Evolutionary conservation across 2,888 invertebrate species (phyloP), one percentile per base, ranked within the genome.

Genomic region (Lepidochrysops patricia): DNA sequence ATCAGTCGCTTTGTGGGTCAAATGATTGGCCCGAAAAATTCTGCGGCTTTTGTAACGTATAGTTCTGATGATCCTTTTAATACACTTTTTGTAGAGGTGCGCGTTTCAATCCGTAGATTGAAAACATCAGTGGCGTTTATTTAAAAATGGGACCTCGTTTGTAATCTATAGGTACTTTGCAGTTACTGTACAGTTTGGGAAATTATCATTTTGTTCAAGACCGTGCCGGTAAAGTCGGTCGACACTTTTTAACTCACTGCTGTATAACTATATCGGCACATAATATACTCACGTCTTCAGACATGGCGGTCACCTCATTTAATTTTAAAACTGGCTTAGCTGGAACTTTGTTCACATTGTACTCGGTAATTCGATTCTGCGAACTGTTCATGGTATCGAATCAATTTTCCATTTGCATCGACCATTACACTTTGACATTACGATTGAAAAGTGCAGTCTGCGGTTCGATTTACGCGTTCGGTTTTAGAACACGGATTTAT

Each of bases 321-420:
- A n/a, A n/a, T n/a, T n/a, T n/a, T n/a, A n/a, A n/a, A n/a, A n/a
- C n/a, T n/a, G n/a, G n/a, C n/a, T n/a, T n/a, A n/a, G n/a, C n/a
- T n/a, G n/a, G n/a, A n/a, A n/a, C n/a, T n/a, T n/a, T n/a, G n/a
- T n/a, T n/a, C n/a, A n/a, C n/a, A n/a, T n/a, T n/a, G n/a, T n/a
- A 63, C 66, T 66, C 62, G 66, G 68, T 68, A 66, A 70, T 70
- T 68, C 63, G 58, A 62, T 69, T 70, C 70, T 65, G 63, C 64
- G 70, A 71, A 69, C 65, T 62, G 68, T 64, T 64, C 62, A 65
- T 61, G 66, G 63, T 57, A 58, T 65, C 63, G 61, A 65, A 70
- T 70, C 68, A 68, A 69, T 70, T 66, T 67, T 65, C 59, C 66
- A 67, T 67, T 65, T 67, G 65, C 63, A 64, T 67, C 60, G 61